Evolutionary conservation across 1,140 invertebrate genomes (phyloP).

Genomic region (Conus ventricosus): DNA sequence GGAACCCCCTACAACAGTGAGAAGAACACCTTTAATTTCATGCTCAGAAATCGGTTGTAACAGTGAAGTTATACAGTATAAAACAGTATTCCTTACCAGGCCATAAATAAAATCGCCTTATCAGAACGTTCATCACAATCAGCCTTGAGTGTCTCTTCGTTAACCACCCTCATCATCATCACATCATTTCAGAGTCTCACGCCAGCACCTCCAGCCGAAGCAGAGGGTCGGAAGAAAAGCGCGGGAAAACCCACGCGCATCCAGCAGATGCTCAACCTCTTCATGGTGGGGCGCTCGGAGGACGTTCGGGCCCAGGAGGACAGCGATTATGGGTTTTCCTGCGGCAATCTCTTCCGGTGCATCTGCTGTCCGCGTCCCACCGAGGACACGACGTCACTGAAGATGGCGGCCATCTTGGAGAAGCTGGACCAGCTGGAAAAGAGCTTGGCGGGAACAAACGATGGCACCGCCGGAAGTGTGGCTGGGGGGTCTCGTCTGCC

Average conservation of each 20-base stretch:
- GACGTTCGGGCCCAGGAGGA: constrained; percentile 27
- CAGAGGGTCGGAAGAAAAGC: not conserved
- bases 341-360: constrained; percentile 67
- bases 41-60: too few relatives aligned
- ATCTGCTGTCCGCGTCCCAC: constrained; percentile 61
- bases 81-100: too few relatives aligned
- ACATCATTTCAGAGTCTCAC: not conserved
- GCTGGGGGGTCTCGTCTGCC: constrained; percentile 18
- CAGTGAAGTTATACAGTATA: too few relatives aligned
- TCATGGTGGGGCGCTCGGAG: constrained; percentile 25
- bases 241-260: constrained; percentile 18
- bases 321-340: constrained; percentile 66
- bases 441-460: constrained; percentile 5
- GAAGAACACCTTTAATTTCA: too few relatives aligned
- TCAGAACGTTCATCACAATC: too few relatives aligned
- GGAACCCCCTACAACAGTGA: too few relatives aligned
- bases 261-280: constrained; percentile 30
- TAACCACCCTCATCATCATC: too few relatives aligned
- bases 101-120: too few relatives aligned
- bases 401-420: constrained; percentile 56
- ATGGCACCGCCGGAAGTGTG: not conserved
- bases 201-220: constrained; percentile 19
- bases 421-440: constrained; percentile 59
- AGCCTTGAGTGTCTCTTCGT: too few relatives aligned
- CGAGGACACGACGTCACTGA: constrained; percentile 40